Evolutionary conservation across 2,113 vertebrate genomes (phyloP), one percentile per base, ranked within the genome.

Genomic region (Callospermophilus lateralis): DNA sequence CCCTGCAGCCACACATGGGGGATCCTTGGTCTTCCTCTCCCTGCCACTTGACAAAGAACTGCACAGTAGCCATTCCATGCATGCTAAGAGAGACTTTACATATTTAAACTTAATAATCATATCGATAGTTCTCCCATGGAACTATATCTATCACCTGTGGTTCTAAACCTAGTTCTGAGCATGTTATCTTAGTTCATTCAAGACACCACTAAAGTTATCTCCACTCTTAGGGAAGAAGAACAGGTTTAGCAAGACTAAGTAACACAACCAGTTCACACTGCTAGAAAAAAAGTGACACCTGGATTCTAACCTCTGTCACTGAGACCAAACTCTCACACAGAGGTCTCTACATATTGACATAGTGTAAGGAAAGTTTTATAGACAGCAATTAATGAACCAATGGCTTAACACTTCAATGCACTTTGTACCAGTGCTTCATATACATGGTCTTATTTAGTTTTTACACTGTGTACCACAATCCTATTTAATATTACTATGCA

Each of bases 211-310:
- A 32, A 83, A 55, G 22, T 67, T 13, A 83, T 73, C 79, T 93
- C 77, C 19, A 55, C 8, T 81, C n/a, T 51, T 42, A n/a, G 0
- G 24, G 24, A 96, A 20, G 68, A 61, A 91, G 45, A 88, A 42
- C 26, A 92, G 73, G 28, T 34, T 93, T 94, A 48, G 4, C 32
- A 34, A 95, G 94, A 80, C 53, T 28, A 32, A 85, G 67, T 65
- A 34, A 16, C 37, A 45, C 3, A 63, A 12, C 28, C 22, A 20
- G 13, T 30, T 78, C 87, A 79, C 28, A 45, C 84, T 24, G n/a
- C 45, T 68, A 12, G 58, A 61, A 89, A 63, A 61, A 45, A n/a
- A 70, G 0, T 1, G 26, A 32, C 77, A 32, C 45, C 51, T 28
- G 83, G 42, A 77, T 70, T 90, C 89, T 53, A 68, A 63, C 67